Evolutionary conservation across 1,140 invertebrate genomes (phyloP).

Genomic region (fruit fly (Drosophila melanogaster)): Release_6_plus_ISO1_MT NT_033777.3:28157501-28158000

Average conservation of each 20-base stretch:
- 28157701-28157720: constrained; percentile 40
- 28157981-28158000: constrained; percentile 20
- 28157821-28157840: constrained; percentile 83
- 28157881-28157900: constrained; percentile 26
- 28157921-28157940: background rate
- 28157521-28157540: constrained; percentile 37
- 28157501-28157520: constrained; percentile 45
- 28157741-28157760: constrained; percentile 80
- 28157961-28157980: constrained; percentile 16
- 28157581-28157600: constrained; percentile 77
- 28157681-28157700: constrained; percentile 21
- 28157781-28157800: constrained; percentile 36
- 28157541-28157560: constrained; percentile 72
- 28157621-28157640: constrained; percentile 71
- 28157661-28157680: background rate
- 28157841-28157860: constrained; percentile 82
- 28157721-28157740: constrained; percentile 64
- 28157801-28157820: constrained; percentile 79
- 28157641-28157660: constrained; percentile 71
- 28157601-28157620: constrained; percentile 79
- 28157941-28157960: constrained; percentile 14
- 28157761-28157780: constrained; percentile 42
- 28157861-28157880: constrained; percentile 50
- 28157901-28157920: constrained; percentile 52
- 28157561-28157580: constrained; percentile 83